Conservation (phyloP, 2,113 vertebrate species). For the Poecile atricapillus region DNA sequence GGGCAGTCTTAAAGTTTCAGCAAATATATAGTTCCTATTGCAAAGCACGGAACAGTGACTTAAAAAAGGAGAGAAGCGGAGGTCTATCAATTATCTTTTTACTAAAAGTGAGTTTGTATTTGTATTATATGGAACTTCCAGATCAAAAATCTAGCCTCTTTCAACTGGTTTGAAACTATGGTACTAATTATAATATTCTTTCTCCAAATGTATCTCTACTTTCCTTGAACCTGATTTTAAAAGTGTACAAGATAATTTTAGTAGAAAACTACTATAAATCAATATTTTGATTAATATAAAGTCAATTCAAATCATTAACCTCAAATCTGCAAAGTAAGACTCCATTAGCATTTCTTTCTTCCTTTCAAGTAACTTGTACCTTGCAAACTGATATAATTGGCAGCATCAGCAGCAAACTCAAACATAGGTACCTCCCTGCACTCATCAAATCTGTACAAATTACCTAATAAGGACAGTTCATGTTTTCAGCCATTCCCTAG, state of each 20-base stretch:
- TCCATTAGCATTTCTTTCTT: background rate
- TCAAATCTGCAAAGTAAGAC: background rate
- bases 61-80: background rate
- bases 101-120: background rate
- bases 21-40: background rate
- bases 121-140: background rate
- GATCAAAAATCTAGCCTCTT: background rate
- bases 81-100: background rate
- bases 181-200: background rate
- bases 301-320: background rate
- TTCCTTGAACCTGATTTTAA: background rate
- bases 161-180: background rate
- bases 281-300: background rate
- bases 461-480: background rate
- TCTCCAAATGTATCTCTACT: background rate
- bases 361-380: background rate
- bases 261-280: background rate
- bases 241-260: background rate
- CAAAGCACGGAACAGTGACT: background rate
- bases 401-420: background rate
- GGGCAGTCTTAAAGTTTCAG: background rate
- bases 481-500: background rate
- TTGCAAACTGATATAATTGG: background rate
- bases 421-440: background rate
- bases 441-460: background rate